Evolutionary conservation across 2,888 invertebrate species (phyloP).

Genomic region (Leucophenga maculata): DNA sequence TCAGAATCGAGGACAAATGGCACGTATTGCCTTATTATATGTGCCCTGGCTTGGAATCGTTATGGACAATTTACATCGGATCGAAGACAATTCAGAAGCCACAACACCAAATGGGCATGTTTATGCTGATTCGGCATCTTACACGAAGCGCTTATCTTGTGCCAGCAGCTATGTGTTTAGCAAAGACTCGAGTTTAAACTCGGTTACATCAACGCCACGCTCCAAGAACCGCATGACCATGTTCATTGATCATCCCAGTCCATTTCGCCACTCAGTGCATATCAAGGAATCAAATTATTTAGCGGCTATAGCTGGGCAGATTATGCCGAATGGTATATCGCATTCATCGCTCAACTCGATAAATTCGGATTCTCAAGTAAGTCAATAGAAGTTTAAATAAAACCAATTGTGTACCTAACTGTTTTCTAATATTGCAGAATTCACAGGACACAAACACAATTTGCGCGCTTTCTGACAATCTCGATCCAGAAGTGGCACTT

Average conservation of each 20-base stretch:
- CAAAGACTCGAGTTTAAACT: constrained; percentile 71
- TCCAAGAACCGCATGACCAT: constrained; percentile 81
- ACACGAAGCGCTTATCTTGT: constrained; percentile 74
- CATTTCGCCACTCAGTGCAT: constrained; percentile 80
- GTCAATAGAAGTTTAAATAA: constrained; percentile 9
- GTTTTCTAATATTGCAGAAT: constrained; percentile 40
- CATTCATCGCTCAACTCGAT: constrained; percentile 85
- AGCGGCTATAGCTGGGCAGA: constrained; percentile 81
- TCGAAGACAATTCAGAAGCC: constrained; percentile 73
- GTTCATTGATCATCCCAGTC: constrained; percentile 81
- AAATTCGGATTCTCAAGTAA: constrained; percentile 73
- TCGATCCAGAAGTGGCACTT: constrained; percentile 63
- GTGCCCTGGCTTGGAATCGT: constrained; percentile 92
- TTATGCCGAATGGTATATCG: constrained; percentile 81
- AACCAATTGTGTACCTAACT: background rate
- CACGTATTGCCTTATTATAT: constrained; percentile 90
- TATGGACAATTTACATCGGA: constrained; percentile 87
- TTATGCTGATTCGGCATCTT: constrained; percentile 71
- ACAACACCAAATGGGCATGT: constrained; percentile 67
- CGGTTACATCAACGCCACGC: constrained; percentile 72
- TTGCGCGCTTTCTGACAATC: constrained; percentile 55
- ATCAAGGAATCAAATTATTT: constrained; percentile 84
- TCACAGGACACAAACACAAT: constrained; percentile 66
- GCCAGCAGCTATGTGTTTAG: constrained; percentile 76
- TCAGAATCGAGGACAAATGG: constrained; percentile 83